Evolutionary conservation across 1,140 invertebrate genomes (phyloP).

Genomic region (Pseudomyrmex sp.): DNA sequence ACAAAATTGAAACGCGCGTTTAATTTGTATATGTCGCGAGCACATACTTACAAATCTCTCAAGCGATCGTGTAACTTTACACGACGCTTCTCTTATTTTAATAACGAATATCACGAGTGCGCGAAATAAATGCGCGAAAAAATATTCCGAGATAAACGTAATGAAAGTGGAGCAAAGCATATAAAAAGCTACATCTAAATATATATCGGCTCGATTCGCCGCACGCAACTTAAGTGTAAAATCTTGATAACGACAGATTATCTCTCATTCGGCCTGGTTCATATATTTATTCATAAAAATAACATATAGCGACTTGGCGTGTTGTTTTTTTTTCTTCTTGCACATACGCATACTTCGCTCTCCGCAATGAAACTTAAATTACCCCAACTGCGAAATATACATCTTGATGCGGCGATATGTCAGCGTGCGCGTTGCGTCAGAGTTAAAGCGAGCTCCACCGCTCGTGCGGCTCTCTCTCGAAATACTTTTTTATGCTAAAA

Average conservation of each 20-base stretch:
- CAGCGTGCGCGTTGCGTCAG: background rate
- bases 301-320: conserved; percentile 1
- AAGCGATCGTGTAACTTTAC: background rate
- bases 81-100: background rate
- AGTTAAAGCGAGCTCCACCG: no score
- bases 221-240: conserved; percentile 32
- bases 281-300: conserved; percentile 9
- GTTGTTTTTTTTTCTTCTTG: conserved; percentile 7
- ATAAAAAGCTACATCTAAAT: conserved; percentile 33
- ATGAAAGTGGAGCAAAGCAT: conserved; percentile 43
- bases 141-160: conserved; percentile 2
- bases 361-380: conserved; percentile 24
- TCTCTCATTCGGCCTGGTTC: background rate
- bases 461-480: background rate
- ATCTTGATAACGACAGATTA: conserved; percentile 36
- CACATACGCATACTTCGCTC: conserved; percentile 8
- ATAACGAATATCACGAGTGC: conserved; percentile 7
- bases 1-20: background rate
- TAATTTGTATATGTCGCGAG: background rate
- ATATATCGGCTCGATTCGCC: conserved; percentile 29
- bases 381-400: background rate
- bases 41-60: background rate
- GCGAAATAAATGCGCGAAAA: background rate
- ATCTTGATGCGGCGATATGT: conserved; percentile 13
- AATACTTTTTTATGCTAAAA: background rate